Percentiles rank a stretch among this genome's conserved stretches.
phyloP scores from a whole-genome alignment of 2,113 vertebrate genomes.

The Planiliza haematocheilus region DNA sequence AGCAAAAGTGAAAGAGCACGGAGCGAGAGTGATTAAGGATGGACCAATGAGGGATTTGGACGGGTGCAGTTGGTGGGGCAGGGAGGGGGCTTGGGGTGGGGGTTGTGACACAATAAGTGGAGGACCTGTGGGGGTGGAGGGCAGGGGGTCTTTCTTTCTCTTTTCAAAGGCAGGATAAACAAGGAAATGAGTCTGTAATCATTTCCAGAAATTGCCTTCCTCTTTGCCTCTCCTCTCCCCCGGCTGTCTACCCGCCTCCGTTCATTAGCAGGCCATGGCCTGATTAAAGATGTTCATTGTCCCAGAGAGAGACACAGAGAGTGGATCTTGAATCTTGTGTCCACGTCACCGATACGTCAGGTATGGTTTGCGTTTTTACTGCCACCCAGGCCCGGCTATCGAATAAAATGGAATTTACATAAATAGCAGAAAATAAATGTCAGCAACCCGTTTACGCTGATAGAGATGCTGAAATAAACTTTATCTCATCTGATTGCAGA shows the following conservation, averaged over 20 bases:
- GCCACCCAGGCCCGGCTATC: not conserved
- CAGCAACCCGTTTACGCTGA: no score
- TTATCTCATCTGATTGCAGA: constrained; percentile 21
- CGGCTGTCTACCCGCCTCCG: constrained; percentile 73
- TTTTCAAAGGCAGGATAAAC: constrained; percentile 86
- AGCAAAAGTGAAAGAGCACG: constrained; percentile 70
- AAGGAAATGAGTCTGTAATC: constrained; percentile 88
- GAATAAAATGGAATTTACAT: not conserved
- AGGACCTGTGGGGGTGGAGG: constrained; percentile 67
- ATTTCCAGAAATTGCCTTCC: constrained; percentile 87
- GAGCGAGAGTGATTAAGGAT: constrained; percentile 69
- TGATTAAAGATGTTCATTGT: constrained; percentile 83
- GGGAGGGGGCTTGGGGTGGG: constrained; percentile 38
- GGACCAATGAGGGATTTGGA: constrained; percentile 64
- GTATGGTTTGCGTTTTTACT: constrained; percentile 35
- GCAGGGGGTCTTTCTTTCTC: constrained; percentile 63
- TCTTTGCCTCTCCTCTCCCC: constrained; percentile 73
- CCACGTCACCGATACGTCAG: constrained; percentile 39
- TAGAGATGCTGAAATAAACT: constrained; percentile 8
- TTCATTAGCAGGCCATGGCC: constrained; percentile 83
- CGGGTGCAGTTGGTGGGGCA: constrained; percentile 42
- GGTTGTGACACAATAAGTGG: constrained; percentile 72
- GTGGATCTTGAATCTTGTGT: constrained; percentile 53
- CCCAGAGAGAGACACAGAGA: constrained; percentile 44
- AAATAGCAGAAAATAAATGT: no score